These are phyloP conservation scores for Odontocolon sp. DNA, from an alignment of 2,888 invertebrate genomes.

Conservation along the genomic window DNA sequence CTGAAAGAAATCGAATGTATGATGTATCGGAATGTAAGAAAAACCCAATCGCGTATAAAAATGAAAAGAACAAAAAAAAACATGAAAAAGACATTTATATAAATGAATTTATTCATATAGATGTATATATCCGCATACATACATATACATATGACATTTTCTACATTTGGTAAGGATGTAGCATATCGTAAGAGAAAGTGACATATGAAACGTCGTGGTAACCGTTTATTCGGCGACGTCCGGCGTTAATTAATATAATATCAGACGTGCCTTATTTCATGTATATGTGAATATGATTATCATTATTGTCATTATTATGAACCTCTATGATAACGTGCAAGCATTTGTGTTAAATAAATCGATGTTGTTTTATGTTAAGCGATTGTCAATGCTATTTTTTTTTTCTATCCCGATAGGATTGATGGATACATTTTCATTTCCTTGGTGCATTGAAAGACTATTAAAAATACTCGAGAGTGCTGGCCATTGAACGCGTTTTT, in stretches of 20 bases:
- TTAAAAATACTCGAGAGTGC: not conserved
- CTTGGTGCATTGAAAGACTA: not conserved
- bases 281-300: slow-evolving; percentile 68
- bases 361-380: slow-evolving; percentile 80
- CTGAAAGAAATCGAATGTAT: not conserved
- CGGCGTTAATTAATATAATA: slow-evolving; percentile 77
- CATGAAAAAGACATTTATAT: slow-evolving; percentile 68
- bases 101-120: slow-evolving; percentile 62
- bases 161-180: slow-evolving; percentile 77
- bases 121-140: slow-evolving; percentile 64
- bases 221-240: slow-evolving; percentile 63
- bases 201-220: slow-evolving; percentile 65
- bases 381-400: not conserved
- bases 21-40: slow-evolving; percentile 4
- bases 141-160: slow-evolving; percentile 74
- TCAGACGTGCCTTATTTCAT: slow-evolving; percentile 80
- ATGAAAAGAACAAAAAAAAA: slow-evolving; percentile 33
- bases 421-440: not conserved
- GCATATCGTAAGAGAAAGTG: slow-evolving; percentile 76
- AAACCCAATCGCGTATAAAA: slow-evolving; percentile 4
- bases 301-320: slow-evolving; percentile 74
- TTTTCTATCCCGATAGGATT: too few relatives aligned
- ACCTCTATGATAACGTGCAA: slow-evolving; percentile 77
- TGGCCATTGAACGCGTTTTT: slow-evolving; percentile 14
- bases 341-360: slow-evolving; percentile 80